phyloP scores from a whole-genome alignment of 2,888 invertebrate genomes.

The Thymelicus sylvestris region DNA sequence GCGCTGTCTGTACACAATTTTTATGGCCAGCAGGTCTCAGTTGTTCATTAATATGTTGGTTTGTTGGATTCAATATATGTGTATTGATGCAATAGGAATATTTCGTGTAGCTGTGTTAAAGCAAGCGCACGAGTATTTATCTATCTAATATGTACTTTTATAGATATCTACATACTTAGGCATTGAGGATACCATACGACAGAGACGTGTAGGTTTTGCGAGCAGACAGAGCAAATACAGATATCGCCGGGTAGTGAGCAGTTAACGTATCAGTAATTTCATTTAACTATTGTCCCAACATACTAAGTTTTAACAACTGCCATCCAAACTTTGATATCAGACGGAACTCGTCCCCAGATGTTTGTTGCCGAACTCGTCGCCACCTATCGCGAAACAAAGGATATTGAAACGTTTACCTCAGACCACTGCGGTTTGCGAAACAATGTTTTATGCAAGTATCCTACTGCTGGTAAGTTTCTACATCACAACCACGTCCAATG shows the following conservation, averaged over 20 bases:
- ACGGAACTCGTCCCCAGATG: constrained; percentile 48
- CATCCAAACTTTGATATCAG: constrained; percentile 43
- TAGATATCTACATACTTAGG: not conserved
- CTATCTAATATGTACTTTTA: too few relatives aligned
- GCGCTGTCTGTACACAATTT: not conserved
- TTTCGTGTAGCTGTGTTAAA: too few relatives aligned
- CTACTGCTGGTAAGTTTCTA: constrained; percentile 57
- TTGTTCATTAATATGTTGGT: too few relatives aligned
- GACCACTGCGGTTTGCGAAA: constrained; percentile 68
- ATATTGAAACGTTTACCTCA: constrained; percentile 67
- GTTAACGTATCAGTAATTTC: constrained; percentile 17
- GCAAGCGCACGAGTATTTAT: too few relatives aligned
- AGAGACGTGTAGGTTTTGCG: not conserved
- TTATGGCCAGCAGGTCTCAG: not conserved
- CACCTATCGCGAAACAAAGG: constrained; percentile 60
- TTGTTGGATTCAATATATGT: too few relatives aligned
- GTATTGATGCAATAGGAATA: too few relatives aligned
- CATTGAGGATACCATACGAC: not conserved
- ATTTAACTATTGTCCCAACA: constrained; percentile 37
- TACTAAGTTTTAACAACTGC: constrained; percentile 41
- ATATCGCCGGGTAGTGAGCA: not conserved
- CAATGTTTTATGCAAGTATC: constrained; percentile 66
- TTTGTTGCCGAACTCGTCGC: constrained; percentile 51
- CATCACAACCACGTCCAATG: constrained; percentile 52
- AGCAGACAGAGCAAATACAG: not conserved